Percentiles rank a stretch among this genome's conserved stretches.
Evolutionary conservation across 2,888 invertebrate species (phyloP).

Genomic region (Strigamia transsilvanica): DNA sequence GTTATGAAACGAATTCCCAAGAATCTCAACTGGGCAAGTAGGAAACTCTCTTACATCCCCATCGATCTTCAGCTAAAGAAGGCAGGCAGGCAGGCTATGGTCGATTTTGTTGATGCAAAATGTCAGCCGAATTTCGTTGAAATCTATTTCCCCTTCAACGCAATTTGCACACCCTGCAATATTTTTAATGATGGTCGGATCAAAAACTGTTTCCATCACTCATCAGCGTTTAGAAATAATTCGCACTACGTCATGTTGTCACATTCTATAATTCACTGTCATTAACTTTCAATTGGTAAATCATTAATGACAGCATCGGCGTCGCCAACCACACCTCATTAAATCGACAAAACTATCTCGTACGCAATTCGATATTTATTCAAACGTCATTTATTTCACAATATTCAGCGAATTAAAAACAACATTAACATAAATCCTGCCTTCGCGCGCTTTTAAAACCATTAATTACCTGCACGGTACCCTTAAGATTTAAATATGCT

Average conservation of each 20-base stretch:
- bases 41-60: slow-evolving; percentile 7
- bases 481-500: too few relatives aligned
- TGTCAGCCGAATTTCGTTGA: not conserved
- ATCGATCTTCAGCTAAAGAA: not conserved
- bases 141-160: not conserved
- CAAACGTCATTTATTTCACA: not conserved
- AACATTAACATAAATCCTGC: not conserved
- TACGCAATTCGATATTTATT: not conserved
- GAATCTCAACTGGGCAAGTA: not conserved
- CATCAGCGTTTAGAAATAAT: not conserved
- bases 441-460: not conserved
- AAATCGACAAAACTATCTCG: not conserved
- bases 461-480: not conserved
- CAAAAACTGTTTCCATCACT: slow-evolving; percentile 7
- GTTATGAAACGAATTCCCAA: slow-evolving; percentile 25
- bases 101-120: not conserved
- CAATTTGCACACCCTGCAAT: not conserved
- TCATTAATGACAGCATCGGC: slow-evolving; percentile 3
- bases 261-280: slow-evolving; percentile 31
- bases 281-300: slow-evolving; percentile 32
- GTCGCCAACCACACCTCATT: slow-evolving; percentile 10
- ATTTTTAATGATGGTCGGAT: slow-evolving; percentile 7
- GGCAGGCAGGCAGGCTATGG: not conserved
- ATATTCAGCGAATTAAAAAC: not conserved
- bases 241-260: slow-evolving; percentile 5